These are phyloP conservation scores for Tokudaia tokunoshimensis DNA, from an alignment of 2,797 vertebrate genomes.

Conservation along the genomic window DNA sequence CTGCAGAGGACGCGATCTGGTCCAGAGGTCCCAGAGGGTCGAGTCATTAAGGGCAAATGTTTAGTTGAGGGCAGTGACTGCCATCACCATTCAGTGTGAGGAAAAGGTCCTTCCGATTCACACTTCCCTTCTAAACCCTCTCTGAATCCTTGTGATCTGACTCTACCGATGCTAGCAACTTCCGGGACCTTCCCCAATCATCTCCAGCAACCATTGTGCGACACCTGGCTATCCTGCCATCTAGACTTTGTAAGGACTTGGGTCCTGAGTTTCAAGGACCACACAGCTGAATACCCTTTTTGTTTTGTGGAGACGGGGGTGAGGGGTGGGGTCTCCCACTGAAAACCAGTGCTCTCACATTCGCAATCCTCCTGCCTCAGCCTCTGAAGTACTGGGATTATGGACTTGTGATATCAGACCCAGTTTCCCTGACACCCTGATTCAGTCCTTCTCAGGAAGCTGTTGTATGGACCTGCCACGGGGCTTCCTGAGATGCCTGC, in stretches of 20 bases:
- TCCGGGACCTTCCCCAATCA: neutral
- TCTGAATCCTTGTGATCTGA: neutral
- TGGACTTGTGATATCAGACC: neutral
- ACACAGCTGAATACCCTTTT: neutral
- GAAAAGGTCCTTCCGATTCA: neutral
- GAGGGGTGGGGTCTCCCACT: neutral
- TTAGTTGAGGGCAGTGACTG: constrained; percentile 40
- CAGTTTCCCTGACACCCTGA: neutral
- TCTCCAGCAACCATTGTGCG: neutral
- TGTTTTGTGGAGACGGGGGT: neutral
- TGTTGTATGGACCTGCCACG: neutral
- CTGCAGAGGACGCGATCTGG: neutral
- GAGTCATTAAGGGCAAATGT: constrained; percentile 13
- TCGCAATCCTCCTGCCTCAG: neutral
- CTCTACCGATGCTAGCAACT: neutral
- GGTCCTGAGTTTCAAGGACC: neutral
- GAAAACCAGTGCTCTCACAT: neutral
- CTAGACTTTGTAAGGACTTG: neutral
- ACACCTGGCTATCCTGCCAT: neutral
- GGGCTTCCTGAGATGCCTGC: neutral
- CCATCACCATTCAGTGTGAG: neutral
- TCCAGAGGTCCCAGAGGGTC: neutral
- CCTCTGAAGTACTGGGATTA: neutral
- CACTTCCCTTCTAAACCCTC: neutral
- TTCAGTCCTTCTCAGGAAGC: neutral